Evolutionary conservation across 2,113 vertebrate species (phyloP), one percentile per base, ranked within the genome.

Genomic region (Ginglymostoma cirratum): DNA sequence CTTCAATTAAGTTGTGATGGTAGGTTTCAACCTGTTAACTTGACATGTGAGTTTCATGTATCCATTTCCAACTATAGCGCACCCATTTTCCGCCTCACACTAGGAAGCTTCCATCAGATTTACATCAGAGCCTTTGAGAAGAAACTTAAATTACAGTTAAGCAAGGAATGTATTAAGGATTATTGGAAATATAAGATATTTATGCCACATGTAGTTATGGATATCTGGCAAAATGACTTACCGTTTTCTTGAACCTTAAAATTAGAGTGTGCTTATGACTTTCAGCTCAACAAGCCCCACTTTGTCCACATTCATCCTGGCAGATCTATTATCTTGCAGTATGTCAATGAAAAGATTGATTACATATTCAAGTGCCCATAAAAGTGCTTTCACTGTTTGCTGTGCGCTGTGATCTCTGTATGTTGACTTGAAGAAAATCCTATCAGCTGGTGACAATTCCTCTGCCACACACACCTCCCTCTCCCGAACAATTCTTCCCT

Each of bases 261-360:
- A 70, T 69, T 10, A 70, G 55, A 94, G 2, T 42, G 42, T 19
- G n/a, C 12, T 55, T 69, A 67, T 24, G n/a, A 67, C 38, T 67
- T 94, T 30, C 45, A 89, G 8, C 10, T 61, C 34, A 89, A 89
- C 30, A 42, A 42, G 65, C 92, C 42, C 67, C 92, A 94, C n/a
- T 94, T 94, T 23, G 6, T 38, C 65, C 69, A 65, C 65, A 17
- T 94, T 94, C 92, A 94, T 21, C 42, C 30, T 69, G 19, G 42
- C 61, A 94, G 38, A 42, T 42, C 66, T 42, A 94, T 94, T 94
- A 65, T 94, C 38, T 45, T 67, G 38, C 65, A 94, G 61, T 52
- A 94, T 38, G 65, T 69, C 92, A 94, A 61, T 67, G 65, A n/a
- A 94, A 65, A 94, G 92, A 94, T 42, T 94, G 92, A 94, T 94